phyloP scores from a whole-genome alignment of 2,113 vertebrate species.

The Anser cygnoides region DNA sequence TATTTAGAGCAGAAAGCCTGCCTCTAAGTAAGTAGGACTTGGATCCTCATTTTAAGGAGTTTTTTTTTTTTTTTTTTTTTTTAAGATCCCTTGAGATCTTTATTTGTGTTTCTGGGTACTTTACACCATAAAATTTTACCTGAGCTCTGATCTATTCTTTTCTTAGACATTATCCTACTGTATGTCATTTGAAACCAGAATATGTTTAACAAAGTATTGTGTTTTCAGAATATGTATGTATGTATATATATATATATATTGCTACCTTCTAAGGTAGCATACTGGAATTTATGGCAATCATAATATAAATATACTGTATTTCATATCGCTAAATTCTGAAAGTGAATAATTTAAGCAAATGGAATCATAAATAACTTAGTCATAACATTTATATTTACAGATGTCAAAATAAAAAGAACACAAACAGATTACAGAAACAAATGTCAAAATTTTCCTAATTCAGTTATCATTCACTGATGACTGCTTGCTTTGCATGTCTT shows the following conservation, averaged over 20 bases:
- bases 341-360: neutral
- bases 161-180: neutral
- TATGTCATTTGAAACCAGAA: accelerated
- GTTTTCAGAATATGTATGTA: neutral
- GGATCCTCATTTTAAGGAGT: neutral
- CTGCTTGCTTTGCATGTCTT: neutral
- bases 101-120: neutral
- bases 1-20: neutral
- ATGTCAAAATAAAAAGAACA: neutral
- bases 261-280: neutral
- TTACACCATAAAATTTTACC: neutral
- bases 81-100: neutral
- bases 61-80: too few species aligned
- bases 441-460: neutral
- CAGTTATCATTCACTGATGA: neutral
- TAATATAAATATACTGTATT: neutral
- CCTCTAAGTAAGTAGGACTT: neutral
- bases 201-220: neutral
- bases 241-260: neutral
- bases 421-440: neutral
- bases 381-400: neutral
- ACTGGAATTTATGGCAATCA: neutral
- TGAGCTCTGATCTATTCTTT: neutral
- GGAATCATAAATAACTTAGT: neutral
- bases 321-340: neutral